A percentile compares a stretch with the other conserved stretches of the same genome.
Conservation (phyloP, 1,140 invertebrate species). For the Trichomalopsis sarcophagae region DNA sequence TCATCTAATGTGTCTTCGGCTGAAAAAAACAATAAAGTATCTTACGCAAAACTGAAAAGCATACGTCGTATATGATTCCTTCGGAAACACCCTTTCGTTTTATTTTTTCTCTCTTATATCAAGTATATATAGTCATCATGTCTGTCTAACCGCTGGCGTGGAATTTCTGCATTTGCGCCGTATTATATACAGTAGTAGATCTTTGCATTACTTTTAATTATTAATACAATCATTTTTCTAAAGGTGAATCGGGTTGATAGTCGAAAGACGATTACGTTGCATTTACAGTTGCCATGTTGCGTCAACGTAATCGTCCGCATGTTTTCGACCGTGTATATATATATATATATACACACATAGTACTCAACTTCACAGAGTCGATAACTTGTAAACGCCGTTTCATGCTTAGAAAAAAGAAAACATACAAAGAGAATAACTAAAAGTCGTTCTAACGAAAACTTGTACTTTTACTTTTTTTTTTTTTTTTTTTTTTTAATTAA, state of each 20-base stretch:
- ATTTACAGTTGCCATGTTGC: not conserved
- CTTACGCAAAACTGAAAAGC: slow-evolving; percentile 50
- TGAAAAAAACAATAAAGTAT: slow-evolving; percentile 48
- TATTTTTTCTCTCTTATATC: slow-evolving; percentile 23
- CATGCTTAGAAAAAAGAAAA: slow-evolving; percentile 22
- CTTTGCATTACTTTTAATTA: not conserved
- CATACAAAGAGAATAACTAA: not conserved
- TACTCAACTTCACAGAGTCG: not conserved
- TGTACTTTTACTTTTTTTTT: not conserved
- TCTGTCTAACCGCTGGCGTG: not conserved
- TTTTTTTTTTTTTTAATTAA: not conserved
- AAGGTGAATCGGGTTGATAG: slow-evolving; percentile 23
- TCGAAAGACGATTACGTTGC: slow-evolving; percentile 33
- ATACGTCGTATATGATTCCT: slow-evolving; percentile 47
- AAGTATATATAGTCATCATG: slow-evolving; percentile 20
- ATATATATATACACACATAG: too few species aligned
- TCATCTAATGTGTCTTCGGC: slow-evolving; percentile 47
- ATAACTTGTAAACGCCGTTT: not conserved
- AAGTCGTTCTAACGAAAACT: not conserved
- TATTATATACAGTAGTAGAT: not conserved
- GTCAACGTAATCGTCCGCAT: slow-evolving; percentile 32
- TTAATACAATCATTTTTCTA: slow-evolving; percentile 32
- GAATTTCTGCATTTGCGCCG: not conserved
- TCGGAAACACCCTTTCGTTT: slow-evolving; percentile 42
- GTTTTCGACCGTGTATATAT: slow-evolving; percentile 24